Conservation (phyloP, 2,888 invertebrate genomes). For the Dysmachus trigonus region DNA sequence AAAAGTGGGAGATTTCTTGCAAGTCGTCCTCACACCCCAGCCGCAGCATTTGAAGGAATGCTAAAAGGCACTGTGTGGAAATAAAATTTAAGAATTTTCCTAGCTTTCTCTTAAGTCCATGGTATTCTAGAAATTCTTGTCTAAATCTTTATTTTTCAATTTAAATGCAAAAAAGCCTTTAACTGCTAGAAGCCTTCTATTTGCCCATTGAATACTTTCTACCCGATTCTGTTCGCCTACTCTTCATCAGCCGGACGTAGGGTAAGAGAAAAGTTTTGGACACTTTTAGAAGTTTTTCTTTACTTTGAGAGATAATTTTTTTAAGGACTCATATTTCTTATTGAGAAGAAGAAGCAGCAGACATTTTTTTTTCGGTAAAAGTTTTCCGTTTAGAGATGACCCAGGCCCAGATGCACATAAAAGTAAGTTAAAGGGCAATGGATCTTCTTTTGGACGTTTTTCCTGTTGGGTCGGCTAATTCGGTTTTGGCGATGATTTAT, state of each 20-base stretch:
- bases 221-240: neutral
- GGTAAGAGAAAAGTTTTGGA: neutral
- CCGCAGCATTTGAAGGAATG: neutral
- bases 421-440: neutral
- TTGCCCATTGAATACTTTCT: neutral
- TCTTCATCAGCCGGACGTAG: neutral
- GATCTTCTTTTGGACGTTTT: neutral
- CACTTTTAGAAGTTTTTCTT: neutral
- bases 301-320: neutral
- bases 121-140: neutral
- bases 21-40: neutral
- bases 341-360: neutral
- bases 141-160: neutral
- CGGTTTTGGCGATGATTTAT: neutral
- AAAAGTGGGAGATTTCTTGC: neutral
- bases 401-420: neutral
- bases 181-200: neutral
- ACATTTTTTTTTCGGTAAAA: neutral
- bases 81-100: neutral
- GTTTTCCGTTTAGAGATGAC: neutral
- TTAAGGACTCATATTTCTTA: neutral
- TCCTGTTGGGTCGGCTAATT: neutral
- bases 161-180: neutral
- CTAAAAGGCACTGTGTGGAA: neutral
- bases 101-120: neutral